A percentile compares a stretch with the other conserved stretches of the same genome.
Evolutionary conservation across 1,140 invertebrate species (phyloP).

Genomic region (Halyomorpha halys): DNA sequence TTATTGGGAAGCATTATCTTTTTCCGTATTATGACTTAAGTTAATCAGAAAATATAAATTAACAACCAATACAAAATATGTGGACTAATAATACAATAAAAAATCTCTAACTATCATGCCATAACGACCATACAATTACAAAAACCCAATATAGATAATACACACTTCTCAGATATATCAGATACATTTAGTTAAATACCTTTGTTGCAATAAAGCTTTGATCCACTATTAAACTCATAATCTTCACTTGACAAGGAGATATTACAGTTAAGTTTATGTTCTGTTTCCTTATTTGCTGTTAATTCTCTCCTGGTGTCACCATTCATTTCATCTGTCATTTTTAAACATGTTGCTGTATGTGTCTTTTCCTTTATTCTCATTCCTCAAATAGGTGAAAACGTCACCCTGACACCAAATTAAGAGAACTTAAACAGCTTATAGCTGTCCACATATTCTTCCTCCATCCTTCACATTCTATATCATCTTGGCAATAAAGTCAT

Average conservation of each 20-base stretch:
- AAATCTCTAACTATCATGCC: no score
- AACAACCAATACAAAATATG: no score
- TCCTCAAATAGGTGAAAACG: background rate
- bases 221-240: slow-evolving; percentile 13
- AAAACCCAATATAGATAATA: no score
- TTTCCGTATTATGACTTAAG: no score
- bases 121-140: no score
- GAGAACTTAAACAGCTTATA: background rate
- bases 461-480: no score
- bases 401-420: slow-evolving; percentile 2
- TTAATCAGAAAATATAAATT: no score
- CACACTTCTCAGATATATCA: no score
- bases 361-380: slow-evolving; percentile 16
- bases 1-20: no score
- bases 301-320: slow-evolving; percentile 32
- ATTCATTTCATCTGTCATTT: slow-evolving; percentile 35
- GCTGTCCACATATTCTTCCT: slow-evolving; percentile 8
- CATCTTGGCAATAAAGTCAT: no score
- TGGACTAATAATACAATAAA: no score
- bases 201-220: slow-evolving; percentile 15
- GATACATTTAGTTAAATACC: background rate
- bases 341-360: slow-evolving; percentile 30
- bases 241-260: slow-evolving; percentile 18
- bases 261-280: slow-evolving; percentile 25
- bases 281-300: slow-evolving; percentile 29